Base-by-base conservation (phyloP, 2,113 vertebrate species). In the Budorcas taxicolor region DNA sequence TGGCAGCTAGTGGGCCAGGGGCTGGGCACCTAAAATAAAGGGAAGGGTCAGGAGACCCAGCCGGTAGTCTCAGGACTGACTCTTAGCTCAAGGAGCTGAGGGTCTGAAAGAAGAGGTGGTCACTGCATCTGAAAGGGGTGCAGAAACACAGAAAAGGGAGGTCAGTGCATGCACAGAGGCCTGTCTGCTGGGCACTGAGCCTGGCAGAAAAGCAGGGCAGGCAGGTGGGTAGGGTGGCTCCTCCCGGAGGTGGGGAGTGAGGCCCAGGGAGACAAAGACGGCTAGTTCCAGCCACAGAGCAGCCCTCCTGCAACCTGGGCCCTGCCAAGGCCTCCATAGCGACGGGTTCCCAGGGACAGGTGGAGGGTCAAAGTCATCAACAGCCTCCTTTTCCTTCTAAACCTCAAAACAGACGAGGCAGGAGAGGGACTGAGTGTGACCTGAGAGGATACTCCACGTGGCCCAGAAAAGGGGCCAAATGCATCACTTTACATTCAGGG, bases 11-110 rank as follows among this genome's bases (percentile, higher is more conserved):
- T 47, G 14, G 21, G 81, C 60, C 76, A 83, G 67, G 45, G 53
- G 16, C 53, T 0, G 23, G 0, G 5, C 2, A 0, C 31, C 29
- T 12, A 19, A 47, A 53, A 3, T 67, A 7, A 40, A 16, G 13
- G 64, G n/a, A 29, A 6, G 14, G 47, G 40, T 76, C 71, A 43
- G 71, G 71, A 76, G 71, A 43, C 21, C 71, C 5, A 36, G 14
- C 43, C 23, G 12, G 62, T 19, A 52, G 78, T 57, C 62, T 92
- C 21, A 36, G 90, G 40, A 36, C 12, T 27, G 10, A 36, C 17
- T 36, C 89, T 58, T 3, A 47, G 71, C 71, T 81, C 33, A 19
- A 2, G 43, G 55, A 62, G n/a, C 55, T 67, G 16, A 53, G 23
- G 5, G 45, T 36, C 43, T 67, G 27, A 43, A 47, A 76, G 57